Evolutionary conservation across 2,113 vertebrate species (phyloP), one percentile per base, ranked within the genome.

Genomic region (Smithornis capensis): DNA sequence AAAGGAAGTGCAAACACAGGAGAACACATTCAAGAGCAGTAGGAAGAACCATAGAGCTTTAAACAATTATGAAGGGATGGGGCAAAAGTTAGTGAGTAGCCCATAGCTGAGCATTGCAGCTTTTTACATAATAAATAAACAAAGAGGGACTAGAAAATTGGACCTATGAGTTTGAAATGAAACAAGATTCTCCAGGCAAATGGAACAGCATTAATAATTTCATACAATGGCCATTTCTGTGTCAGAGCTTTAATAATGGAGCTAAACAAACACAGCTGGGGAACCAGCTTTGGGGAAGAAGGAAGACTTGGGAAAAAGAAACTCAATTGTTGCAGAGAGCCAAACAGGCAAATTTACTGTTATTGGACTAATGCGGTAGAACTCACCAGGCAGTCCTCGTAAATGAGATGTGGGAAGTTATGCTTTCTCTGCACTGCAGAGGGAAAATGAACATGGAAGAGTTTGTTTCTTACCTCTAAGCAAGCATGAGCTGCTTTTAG

Each of bases 211-310:
- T 84, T 71, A 78, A 70, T 57, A 59, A 59, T 25, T 42, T 50
- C 69, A 59, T 13, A 84, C 65, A 92, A 60, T 67, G 74, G 69
- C 50, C 64, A 59, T 42, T 59, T 52, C 47, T 84, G 52, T 59
- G 47, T 59, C 71, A 81, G 38, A 31, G 37, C 31, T 59, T 23
- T 70, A 14, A 38, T 65, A 53, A 27, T 5, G 12, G 27, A 6
- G 12, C 59, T 84, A 50, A 92, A 56, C 65, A 96, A 94, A 95
- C 87, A 90, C 80, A 95, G 81, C 73, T 92, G 93, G 42, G 16
- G 56, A 92, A 59, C 3, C 0, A 5, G 47, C 69, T 91, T 38
- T 63, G 56, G 21, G 69, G 47, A 49, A 62, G 37, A 44, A 63
- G 56, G 38, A 81, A 83, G 11, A 45, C 42, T 35, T 27, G 62